Conservation (phyloP, 2,113 vertebrate species). For the Cynoglossus semilaevis region DNA sequence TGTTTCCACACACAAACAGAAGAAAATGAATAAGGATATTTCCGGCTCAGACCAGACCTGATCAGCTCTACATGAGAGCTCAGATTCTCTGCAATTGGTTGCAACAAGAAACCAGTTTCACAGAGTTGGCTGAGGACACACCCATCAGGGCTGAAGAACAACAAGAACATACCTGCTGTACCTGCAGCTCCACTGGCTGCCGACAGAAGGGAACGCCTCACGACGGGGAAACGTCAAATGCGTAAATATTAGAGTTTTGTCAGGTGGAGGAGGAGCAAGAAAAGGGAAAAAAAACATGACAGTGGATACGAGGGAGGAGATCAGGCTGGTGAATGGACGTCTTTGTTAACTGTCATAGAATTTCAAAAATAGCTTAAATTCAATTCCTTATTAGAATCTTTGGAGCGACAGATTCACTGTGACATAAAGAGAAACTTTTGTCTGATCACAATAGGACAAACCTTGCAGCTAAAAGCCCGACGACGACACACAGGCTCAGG, state of each 20-base stretch:
- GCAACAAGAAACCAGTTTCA: conserved; percentile 65
- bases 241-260: too few species aligned
- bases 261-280: conserved; percentile 7
- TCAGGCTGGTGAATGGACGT: conserved; percentile 60
- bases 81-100: conserved; percentile 28
- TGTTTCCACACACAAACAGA: conserved; percentile 15
- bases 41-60: conserved; percentile 28
- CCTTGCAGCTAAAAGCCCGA: not conserved
- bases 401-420: conserved; percentile 18
- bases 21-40: conserved; percentile 23
- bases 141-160: conserved; percentile 38
- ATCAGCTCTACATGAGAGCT: conserved; percentile 18
- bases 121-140: conserved; percentile 46
- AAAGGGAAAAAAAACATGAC: conserved; percentile 47
- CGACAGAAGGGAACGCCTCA: too few species aligned
- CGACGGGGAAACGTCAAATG: too few species aligned
- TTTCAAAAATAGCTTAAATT: conserved; percentile 58
- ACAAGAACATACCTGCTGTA: not conserved
- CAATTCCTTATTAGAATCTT: conserved; percentile 57
- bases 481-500: too few species aligned
- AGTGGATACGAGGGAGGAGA: conserved; percentile 54
- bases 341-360: conserved; percentile 73
- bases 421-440: not conserved
- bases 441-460: not conserved
- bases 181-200: conserved; percentile 1